Base-by-base conservation (phyloP, 2,888 invertebrate species). In the Drosophila pullipes region DNA sequence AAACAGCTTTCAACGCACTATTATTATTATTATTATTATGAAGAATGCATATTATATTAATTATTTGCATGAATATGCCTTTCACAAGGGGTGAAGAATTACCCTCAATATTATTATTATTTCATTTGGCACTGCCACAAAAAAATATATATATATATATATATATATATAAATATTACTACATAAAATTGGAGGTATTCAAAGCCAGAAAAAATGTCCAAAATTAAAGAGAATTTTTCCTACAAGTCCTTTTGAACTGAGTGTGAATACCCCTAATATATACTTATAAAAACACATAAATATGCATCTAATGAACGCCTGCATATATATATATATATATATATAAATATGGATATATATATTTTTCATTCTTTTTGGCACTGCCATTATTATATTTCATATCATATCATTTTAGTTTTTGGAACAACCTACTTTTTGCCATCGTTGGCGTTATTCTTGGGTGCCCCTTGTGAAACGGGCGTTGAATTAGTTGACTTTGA, bases 1-100 rank as follows among this genome's bases (percentile, higher is more conserved):
- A 73, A 74, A 81, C 81, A 81, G 80, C 81, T 81, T 81, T 81
- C 72, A 72, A 72, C 60, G 73, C 81, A 74, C 68, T 57, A 73
- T 44, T 70, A 68, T 53, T 44, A 74, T 68, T 31, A 41, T 67
- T 50, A 74, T 70, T 35, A 62, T 65, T 65, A 76, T 53, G 49
- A 65, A 28, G 16, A 59, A 66, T 30, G 44, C 57, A 64, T 67
- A 68, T 76, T 63, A 67, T 76, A 57, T 39, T 50, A 28, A 57
- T 58, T 41, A 58, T 44, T 44, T 39, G 72, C 77, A 55, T 57
- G 50, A 70, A 50, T 61, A 54, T 66, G 60, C 70, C 79, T 76
- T 78, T 79, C 79, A 76, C 80, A 79, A 73, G 79, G 73, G 55
- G 61, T 55, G 22, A 18, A 44, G 33, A 39, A 63, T 59, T 74